phyloP scores from a whole-genome alignment of 2,888 invertebrate genomes.

The Campoplex nolae region DNA sequence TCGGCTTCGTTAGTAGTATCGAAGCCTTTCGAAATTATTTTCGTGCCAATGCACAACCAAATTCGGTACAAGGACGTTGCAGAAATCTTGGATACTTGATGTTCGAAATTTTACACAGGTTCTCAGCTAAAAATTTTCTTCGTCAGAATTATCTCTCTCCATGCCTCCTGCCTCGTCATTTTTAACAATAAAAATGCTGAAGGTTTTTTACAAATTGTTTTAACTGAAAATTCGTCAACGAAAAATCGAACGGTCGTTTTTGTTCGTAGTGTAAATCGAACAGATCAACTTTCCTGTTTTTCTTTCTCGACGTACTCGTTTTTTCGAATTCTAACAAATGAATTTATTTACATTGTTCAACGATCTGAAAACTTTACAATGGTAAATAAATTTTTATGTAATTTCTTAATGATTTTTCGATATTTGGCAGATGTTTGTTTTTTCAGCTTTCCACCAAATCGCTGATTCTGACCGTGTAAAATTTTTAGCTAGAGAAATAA shows the following conservation, averaged over 20 bases:
- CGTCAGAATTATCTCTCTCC: background rate
- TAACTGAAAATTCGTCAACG: background rate
- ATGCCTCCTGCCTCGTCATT: too few species aligned
- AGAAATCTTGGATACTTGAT: background rate
- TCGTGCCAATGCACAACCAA: conserved; percentile 24
- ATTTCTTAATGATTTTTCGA: too few species aligned
- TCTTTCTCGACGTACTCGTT: background rate
- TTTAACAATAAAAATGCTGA: too few species aligned
- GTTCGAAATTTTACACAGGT: background rate
- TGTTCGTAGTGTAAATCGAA: background rate
- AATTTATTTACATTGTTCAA: too few species aligned
- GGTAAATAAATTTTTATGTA: background rate
- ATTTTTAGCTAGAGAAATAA: background rate
- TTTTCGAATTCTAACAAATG: background rate
- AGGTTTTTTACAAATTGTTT: background rate
- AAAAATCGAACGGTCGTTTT: background rate
- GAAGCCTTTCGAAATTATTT: conserved; percentile 8
- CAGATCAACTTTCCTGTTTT: background rate
- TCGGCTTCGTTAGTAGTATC: conserved; percentile 12
- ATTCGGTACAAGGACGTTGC: conserved; percentile 10
- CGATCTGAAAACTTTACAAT: too few species aligned
- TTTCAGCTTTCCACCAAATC: too few species aligned
- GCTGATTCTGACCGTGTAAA: background rate
- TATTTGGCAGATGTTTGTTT: too few species aligned
- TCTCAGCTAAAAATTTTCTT: background rate